Evolutionary conservation across 2,888 invertebrate species (phyloP).

Genomic region (Folsomia candida): DNA sequence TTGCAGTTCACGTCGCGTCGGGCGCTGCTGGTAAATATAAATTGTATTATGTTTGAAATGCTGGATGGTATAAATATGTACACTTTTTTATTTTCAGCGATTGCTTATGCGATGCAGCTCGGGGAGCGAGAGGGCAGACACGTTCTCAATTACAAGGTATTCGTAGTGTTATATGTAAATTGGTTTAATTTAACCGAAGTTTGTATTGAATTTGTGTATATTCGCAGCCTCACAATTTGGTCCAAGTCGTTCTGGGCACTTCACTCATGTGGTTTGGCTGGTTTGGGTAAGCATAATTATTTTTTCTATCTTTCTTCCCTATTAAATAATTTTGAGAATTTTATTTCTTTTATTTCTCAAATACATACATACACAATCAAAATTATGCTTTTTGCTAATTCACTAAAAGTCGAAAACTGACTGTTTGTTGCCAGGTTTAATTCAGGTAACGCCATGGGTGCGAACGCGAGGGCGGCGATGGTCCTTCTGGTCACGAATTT

Average conservation of each 20-base stretch:
- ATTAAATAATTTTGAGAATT: neutral
- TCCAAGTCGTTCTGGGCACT: conserved; percentile 43
- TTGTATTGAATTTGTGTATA: neutral
- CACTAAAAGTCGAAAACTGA: too few relatives aligned
- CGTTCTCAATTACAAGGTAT: conserved; percentile 25
- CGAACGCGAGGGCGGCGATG: conserved; percentile 38
- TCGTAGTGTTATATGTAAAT: too few relatives aligned
- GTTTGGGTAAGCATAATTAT: conserved; percentile 28
- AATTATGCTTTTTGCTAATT: too few relatives aligned
- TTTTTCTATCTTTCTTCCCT: neutral
- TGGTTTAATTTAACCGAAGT: too few relatives aligned
- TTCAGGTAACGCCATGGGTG: conserved; percentile 28
- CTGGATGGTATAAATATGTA: too few relatives aligned
- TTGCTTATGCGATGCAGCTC: conserved; percentile 33
- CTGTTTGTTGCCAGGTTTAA: conserved; percentile 27
- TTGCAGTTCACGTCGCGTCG: conserved; percentile 36
- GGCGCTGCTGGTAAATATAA: too few relatives aligned
- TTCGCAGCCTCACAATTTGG: conserved; percentile 33
- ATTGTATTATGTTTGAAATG: neutral
- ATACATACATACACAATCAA: too few relatives aligned
- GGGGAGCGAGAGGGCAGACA: conserved; percentile 33
- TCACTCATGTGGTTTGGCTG: conserved; percentile 43
- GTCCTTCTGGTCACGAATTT: conserved; percentile 37
- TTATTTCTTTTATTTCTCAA: too few relatives aligned
- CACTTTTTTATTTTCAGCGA: too few relatives aligned